Conservation (phyloP, 2,113 vertebrate genomes). For the Callorhinus ursinus region DNA sequence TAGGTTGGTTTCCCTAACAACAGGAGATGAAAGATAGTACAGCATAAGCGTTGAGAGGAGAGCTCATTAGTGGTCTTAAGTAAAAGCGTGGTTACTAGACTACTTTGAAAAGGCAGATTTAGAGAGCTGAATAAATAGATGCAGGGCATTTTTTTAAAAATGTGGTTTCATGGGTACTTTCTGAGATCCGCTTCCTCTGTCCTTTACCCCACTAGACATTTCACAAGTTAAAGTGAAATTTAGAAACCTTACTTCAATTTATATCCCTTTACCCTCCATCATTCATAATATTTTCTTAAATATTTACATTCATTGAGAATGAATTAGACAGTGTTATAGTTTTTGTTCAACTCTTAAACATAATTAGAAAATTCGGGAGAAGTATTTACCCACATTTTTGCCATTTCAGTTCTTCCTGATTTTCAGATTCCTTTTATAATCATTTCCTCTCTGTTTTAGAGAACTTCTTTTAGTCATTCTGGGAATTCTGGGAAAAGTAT, state of each 20-base stretch:
- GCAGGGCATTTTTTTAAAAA: background rate
- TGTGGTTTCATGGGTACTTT: background rate
- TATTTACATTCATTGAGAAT: background rate
- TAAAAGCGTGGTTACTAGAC: background rate
- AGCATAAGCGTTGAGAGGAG: background rate
- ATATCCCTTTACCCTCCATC: background rate
- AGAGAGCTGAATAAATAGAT: background rate
- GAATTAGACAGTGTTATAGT: background rate
- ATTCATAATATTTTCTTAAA: background rate
- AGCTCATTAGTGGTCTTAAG: background rate
- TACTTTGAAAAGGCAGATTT: conserved; percentile 16
- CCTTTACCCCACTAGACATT: background rate
- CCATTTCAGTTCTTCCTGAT: background rate
- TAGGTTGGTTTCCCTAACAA: background rate
- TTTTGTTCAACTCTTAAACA: background rate
- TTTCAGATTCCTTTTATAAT: background rate
- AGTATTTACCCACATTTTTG: conserved; percentile 1
- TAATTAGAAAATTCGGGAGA: conserved; percentile 3
- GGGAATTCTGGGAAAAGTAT: background rate
- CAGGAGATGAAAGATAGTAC: background rate
- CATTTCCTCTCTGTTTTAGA: conserved; percentile 6
- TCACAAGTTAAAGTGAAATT: background rate
- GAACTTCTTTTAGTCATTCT: background rate
- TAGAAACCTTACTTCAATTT: background rate
- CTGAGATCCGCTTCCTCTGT: background rate